Evolutionary conservation across 1,140 invertebrate species (phyloP), one percentile per base, ranked within the genome.

Genomic region (Pentalonia nigronervosa): DNA sequence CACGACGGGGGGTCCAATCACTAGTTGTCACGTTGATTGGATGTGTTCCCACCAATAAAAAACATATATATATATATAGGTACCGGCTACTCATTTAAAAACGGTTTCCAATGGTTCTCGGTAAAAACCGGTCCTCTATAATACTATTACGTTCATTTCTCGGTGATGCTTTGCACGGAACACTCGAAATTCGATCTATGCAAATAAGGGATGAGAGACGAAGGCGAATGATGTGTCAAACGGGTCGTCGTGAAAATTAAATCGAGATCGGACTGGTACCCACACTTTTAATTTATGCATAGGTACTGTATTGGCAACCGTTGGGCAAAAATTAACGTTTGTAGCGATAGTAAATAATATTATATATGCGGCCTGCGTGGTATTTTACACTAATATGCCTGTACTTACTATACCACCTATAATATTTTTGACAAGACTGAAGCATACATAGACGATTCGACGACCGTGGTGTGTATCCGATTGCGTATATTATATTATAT

Each of bases 21-120:
- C 89, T 67, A 48, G 90, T 91, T 81, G 90, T 91, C 90, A 81
- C 90, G 41, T 91, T 91, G 90, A 91, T 91, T 91, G 67, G 67
- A 91, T 23, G 30, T 48, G 47, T 91, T 91, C 67, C 60, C 67
- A 53, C 60, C 90, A 91, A 76, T 91, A 91, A 91, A 90, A 81
- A 45, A 67, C 9, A 60, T 23, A 56, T 56, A 25, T 56, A 56
- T 56, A 56, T 56, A 34, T n/a, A 67, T 56, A 45, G 0, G 7
- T 67, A 67, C 30, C 45, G 90, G n/a, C 90, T 76, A 76, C 25
- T 47, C 53, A 47, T 76, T 91, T 45, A 76, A 67, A 91, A 91
- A 91, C 90, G 45, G 41, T 91, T 88, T 56, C 34, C 88, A 41
- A 56, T 56, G 45, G 88, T 56, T 14, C 50, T 56, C 50, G 88